Evolutionary conservation across 1,140 invertebrate species (phyloP).

Genomic region (Ganaspis sp.): DNA sequence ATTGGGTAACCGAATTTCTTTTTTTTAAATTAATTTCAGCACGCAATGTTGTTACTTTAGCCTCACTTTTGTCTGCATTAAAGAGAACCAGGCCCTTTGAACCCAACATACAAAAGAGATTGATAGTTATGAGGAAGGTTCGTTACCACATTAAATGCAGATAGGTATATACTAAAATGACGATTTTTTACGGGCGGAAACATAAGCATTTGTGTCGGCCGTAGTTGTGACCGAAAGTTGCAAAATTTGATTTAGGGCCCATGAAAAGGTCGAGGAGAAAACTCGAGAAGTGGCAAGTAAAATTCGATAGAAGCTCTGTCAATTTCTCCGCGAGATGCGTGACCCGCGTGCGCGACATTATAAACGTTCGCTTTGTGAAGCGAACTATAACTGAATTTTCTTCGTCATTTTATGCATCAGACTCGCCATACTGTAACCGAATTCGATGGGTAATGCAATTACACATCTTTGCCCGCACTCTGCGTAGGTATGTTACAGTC

Average conservation of each 20-base stretch:
- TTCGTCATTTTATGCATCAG: slow-evolving; percentile 73
- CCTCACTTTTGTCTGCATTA: too few relatives aligned
- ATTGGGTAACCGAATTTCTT: too few relatives aligned
- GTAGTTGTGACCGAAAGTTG: neutral
- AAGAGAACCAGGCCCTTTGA: too few relatives aligned
- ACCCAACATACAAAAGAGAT: too few relatives aligned
- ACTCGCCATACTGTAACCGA: slow-evolving; percentile 71
- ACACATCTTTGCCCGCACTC: slow-evolving; percentile 68
- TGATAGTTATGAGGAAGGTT: too few relatives aligned
- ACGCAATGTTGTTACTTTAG: too few relatives aligned
- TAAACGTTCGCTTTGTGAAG: slow-evolving; percentile 68
- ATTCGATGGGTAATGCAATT: slow-evolving; percentile 72
- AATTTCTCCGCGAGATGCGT: slow-evolving; percentile 59
- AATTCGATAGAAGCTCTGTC: slow-evolving; percentile 55
- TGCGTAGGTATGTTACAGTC: slow-evolving; percentile 40
- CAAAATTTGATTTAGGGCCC: slow-evolving; percentile 25
- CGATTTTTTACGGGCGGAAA: too few relatives aligned
- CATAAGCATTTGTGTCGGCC: neutral
- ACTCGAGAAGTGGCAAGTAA: slow-evolving; percentile 54
- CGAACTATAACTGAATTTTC: slow-evolving; percentile 70
- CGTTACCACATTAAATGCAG: too few relatives aligned
- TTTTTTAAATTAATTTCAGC: too few relatives aligned
- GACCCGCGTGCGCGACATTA: slow-evolving; percentile 57
- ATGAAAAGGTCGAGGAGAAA: slow-evolving; percentile 53
- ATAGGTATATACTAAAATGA: too few relatives aligned